Conservation (phyloP, 2,797 vertebrate genomes). For the Hippocampus kuda region DNA sequence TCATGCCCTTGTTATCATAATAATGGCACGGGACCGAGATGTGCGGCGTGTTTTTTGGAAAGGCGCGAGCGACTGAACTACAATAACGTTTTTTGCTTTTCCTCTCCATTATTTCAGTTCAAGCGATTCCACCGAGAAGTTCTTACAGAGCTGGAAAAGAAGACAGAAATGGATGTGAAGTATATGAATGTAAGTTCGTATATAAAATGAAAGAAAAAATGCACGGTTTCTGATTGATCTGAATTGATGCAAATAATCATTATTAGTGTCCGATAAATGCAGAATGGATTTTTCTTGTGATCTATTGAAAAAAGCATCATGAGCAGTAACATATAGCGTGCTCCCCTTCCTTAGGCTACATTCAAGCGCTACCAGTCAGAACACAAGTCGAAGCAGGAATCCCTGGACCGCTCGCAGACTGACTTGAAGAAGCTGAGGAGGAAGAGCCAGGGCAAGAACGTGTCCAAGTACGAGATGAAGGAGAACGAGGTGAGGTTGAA, state of each 20-base stretch:
- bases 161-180: slow-evolving; percentile 93
- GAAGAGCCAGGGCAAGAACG: slow-evolving; percentile 89
- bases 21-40: slow-evolving; percentile 18
- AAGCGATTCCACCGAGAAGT: slow-evolving; percentile 90
- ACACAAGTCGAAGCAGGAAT: slow-evolving; percentile 84
- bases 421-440: slow-evolving; percentile 91
- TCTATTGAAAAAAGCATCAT: neutral
- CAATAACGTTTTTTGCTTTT: slow-evolving; percentile 8
- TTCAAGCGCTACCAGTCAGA: slow-evolving; percentile 92
- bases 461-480: slow-evolving; percentile 80
- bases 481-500: slow-evolving; percentile 87
- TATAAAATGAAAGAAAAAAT: neutral
- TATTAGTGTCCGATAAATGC: neutral
- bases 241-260: too few species aligned
- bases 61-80: neutral
- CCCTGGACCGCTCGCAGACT: slow-evolving; percentile 84
- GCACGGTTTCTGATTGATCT: too few species aligned
- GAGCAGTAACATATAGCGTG: neutral
- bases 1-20: slow-evolving; percentile 13
- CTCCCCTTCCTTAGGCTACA: slow-evolving; percentile 72
- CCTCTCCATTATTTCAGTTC: slow-evolving; percentile 66
- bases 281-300: neutral
- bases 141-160: slow-evolving; percentile 87
- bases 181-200: slow-evolving; percentile 80
- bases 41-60: slow-evolving; percentile 9